Evolutionary conservation across 2,888 invertebrate species (phyloP).

Genomic region (Cataglyphis albicans): DNA sequence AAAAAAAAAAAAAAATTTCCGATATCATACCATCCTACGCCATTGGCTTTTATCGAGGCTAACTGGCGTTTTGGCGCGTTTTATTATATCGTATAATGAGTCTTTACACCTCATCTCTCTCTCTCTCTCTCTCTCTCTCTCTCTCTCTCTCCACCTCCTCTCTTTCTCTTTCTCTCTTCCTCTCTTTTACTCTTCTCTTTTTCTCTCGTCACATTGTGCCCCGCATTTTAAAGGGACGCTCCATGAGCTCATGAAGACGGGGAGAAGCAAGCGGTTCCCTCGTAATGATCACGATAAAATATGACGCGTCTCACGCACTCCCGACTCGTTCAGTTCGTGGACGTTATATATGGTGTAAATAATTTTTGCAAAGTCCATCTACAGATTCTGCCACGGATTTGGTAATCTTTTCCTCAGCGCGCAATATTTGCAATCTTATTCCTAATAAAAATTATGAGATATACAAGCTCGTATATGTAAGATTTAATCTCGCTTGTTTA

Average conservation of each 20-base stretch:
- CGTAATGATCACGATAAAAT: constrained; percentile 79
- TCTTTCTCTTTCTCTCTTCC: constrained; percentile 19
- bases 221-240: constrained; percentile 77
- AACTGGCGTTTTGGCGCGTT: constrained; percentile 81
- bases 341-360: constrained; percentile 8
- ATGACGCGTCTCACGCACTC: constrained; percentile 70
- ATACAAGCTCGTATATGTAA: background rate
- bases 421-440: background rate
- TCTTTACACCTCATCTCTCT: constrained; percentile 66
- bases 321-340: background rate
- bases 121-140: constrained; percentile 4
- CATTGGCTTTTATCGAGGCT: constrained; percentile 74
- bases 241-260: constrained; percentile 61
- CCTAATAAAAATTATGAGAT: background rate
- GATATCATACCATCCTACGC: constrained; percentile 51
- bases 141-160: constrained; percentile 22
- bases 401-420: background rate
- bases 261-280: constrained; percentile 28
- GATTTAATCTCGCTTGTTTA: background rate
- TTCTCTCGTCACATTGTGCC: constrained; percentile 70
- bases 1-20: constrained; percentile 66
- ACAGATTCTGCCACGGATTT: background rate
- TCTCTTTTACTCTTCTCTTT: background rate
- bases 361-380: background rate
- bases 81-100: constrained; percentile 82